Conservation (phyloP, 2,113 vertebrate species). For the Phainopepla nitens region DNA sequence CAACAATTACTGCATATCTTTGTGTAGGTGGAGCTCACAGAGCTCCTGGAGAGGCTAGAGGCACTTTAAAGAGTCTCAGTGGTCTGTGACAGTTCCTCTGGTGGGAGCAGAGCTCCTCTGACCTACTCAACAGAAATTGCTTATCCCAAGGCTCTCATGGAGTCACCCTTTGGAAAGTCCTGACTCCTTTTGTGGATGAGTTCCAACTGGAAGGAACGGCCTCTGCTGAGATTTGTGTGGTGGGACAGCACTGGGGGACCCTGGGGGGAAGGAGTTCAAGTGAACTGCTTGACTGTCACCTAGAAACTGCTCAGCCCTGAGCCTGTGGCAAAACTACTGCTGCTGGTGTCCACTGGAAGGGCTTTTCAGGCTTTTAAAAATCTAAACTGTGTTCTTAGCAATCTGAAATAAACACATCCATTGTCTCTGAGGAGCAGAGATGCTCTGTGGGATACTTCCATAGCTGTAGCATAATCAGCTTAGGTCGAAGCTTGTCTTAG, state of each 20-base stretch:
- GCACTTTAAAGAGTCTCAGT: background rate
- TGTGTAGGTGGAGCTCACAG: background rate
- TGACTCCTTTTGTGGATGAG: background rate
- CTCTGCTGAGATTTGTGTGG: background rate
- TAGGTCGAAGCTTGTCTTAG: background rate
- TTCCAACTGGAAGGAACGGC: background rate
- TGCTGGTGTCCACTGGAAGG: background rate
- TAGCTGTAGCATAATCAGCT: background rate
- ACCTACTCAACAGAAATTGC: fast-evolving
- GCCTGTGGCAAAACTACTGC: background rate
- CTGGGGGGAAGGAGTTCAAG: background rate
- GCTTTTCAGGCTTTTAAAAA: background rate
- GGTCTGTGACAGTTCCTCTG: background rate
- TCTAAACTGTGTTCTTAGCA: background rate
- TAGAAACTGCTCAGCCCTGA: background rate
- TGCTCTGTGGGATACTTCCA: background rate
- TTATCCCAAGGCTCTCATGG: background rate
- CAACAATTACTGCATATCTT: background rate
- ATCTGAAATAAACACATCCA: background rate
- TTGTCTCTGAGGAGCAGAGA: background rate
- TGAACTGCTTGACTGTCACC: background rate
- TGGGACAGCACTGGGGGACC: background rate
- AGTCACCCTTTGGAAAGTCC: background rate
- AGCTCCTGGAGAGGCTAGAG: background rate
- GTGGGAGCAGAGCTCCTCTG: background rate